Evolutionary conservation across 2,113 vertebrate species (phyloP).

Genomic region (Sturnus vulgaris): DNA sequence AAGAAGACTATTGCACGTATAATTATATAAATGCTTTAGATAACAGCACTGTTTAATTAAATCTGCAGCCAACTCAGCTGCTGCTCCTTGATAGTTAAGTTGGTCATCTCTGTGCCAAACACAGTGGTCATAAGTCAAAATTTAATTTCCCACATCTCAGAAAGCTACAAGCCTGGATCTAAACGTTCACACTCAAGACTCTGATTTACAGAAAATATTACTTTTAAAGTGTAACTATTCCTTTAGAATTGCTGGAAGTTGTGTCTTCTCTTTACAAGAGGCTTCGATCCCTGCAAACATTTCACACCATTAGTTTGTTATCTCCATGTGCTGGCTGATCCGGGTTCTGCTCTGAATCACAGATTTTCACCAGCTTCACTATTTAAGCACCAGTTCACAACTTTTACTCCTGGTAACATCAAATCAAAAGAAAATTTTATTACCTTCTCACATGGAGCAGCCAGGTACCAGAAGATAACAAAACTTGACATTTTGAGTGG

Average conservation of each 20-base stretch:
- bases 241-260: not conserved
- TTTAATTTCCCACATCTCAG: not conserved
- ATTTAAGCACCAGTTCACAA: not conserved
- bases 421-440: not conserved
- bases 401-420: not conserved
- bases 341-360: not conserved
- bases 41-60: not conserved
- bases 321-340: no score
- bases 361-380: not conserved
- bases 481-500: not conserved
- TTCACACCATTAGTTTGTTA: not conserved
- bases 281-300: not conserved
- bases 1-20: not conserved
- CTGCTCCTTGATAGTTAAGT: not conserved
- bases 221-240: not conserved
- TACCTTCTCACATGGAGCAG: not conserved
- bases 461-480: not conserved
- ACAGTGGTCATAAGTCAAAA: not conserved
- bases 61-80: not conserved
- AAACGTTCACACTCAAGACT: accelerated
- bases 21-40: not conserved
- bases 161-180: not conserved
- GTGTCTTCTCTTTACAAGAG: not conserved
- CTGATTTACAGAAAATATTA: not conserved
- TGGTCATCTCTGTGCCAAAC: not conserved